Conservation (phyloP, 2,888 invertebrate genomes). For the Caprella mutica region DNA sequence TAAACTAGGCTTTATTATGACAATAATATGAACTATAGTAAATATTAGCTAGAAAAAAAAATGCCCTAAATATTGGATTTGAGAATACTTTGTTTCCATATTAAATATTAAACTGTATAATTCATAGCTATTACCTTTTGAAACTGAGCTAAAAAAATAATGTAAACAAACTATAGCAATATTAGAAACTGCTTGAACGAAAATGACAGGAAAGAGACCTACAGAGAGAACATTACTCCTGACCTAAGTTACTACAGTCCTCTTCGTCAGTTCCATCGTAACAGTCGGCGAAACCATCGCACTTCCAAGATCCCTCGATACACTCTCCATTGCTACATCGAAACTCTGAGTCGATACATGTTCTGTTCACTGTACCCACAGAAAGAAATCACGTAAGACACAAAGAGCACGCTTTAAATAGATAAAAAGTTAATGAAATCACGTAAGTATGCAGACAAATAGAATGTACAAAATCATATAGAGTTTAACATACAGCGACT, state of each 20-base stretch:
- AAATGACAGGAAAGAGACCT: no score
- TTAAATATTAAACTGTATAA: no score
- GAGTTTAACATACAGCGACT: neutral
- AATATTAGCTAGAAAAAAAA: no score
- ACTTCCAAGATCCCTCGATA: constrained; percentile 35
- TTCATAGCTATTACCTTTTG: no score
- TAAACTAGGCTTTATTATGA: no score
- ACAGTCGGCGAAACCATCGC: constrained; percentile 38
- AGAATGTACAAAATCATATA: neutral
- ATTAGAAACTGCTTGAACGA: no score
- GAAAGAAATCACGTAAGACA: constrained; percentile 1
- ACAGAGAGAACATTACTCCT: no score
- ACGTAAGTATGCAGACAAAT: neutral
- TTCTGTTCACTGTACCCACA: neutral
- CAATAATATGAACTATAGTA: no score
- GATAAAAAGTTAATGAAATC: neutral
- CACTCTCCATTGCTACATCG: constrained; percentile 29
- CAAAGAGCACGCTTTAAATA: constrained; percentile 1
- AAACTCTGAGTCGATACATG: constrained; percentile 12
- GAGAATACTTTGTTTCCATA: no score
- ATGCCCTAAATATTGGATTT: no score
- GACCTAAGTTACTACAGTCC: constrained; percentile 49
- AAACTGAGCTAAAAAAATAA: no score
- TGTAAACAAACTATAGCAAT: no score
- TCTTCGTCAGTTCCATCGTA: constrained; percentile 59